Base-by-base conservation (phyloP, 1,140 invertebrate species). In the Chionoecetes opilio region DNA sequence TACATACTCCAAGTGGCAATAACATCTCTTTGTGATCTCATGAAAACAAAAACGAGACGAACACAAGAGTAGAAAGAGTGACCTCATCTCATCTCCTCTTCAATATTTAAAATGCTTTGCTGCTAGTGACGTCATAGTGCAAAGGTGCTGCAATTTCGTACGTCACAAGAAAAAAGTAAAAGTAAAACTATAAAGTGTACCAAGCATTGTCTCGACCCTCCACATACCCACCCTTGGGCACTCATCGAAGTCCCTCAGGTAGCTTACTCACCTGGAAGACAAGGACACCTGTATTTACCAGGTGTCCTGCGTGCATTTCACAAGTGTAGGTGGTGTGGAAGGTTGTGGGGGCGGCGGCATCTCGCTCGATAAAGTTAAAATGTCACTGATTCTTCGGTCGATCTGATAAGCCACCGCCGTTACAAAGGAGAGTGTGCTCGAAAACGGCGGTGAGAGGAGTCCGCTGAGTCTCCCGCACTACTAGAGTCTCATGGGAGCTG, bases 331-430 rank as follows among this genome's bases (percentile, higher is more conserved):
- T 17, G 63, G 63, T 75, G 63, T 9, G 9, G 46, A 17, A 46
- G 41, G 41, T 14, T 5, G 41, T 14, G 41, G 46, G 0, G 63
- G 1, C 63, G n/a, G 63, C 63, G 21, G 63, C 63, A n/a, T 75
- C 63, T 75, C 63, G 63, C 63, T 75, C 63, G 63, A 75, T 75
- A 75, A 75, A 17, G 63, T 8, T 75, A 75, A 75, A 75, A 75
- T 75, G 63, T 75, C 63, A 75, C 21, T 75, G 63, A 75, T 75
- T 75, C 63, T 75, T 75, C 63, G 63, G 63, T 75, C 63, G 63
- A 75, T 75, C 63, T 75, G 63, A n/a, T 26, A 75, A n/a, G 63
- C 63, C 63, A n/a, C 11, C 11, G 63, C 26, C 21, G 26, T 1
- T 3, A 26, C n/a, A 75, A 75, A 26, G 63, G 63, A 75, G 63